A percentile compares a stretch with the other conserved stretches of the same genome.
Evolutionary conservation across 37 sponge, comb jelly and placozoan species (phyloP).

Genomic region (Haliclona indistincta): DNA sequence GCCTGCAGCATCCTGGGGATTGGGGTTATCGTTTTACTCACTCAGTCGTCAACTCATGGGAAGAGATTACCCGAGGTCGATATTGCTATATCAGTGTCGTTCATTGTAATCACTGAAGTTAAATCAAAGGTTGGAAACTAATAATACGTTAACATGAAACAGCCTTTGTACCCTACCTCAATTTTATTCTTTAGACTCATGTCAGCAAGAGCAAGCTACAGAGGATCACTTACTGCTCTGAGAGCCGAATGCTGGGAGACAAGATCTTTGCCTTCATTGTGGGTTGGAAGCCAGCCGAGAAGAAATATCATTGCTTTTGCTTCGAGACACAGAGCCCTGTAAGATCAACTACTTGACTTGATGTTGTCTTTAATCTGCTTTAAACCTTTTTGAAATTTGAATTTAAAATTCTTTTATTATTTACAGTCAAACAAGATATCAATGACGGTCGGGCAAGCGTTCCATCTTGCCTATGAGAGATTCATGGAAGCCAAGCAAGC

Average conservation of each 20-base stretch:
- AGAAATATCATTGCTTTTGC: constrained; percentile 34
- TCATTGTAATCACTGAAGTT: constrained; percentile 1
- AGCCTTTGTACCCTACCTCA: not conserved
- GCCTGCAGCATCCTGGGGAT: not conserved
- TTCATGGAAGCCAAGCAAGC: constrained; percentile 42
- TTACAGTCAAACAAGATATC: constrained; percentile 53
- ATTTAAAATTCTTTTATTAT: not conserved
- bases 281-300: not conserved
- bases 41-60: too few species aligned
- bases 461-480: constrained; percentile 59
- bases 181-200: not conserved
- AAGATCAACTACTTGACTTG: not conserved
- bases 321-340: constrained; percentile 1
- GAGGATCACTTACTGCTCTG: constrained; percentile 50
- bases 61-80: constrained; percentile 17
- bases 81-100: constrained; percentile 20
- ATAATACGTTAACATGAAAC: not conserved
- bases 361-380: not conserved
- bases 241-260: constrained; percentile 16
- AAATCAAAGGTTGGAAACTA: constrained; percentile 17
- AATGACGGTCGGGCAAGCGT: constrained; percentile 68
- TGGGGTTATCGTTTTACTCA: too few species aligned
- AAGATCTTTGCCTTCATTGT: constrained; percentile 56
- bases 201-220: constrained; percentile 17
- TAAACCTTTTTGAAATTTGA: not conserved